A percentile compares a stretch with the other conserved stretches of the same genome.
These are phyloP conservation scores for Polypedilum vanderplanki DNA, from an alignment of 1,140 invertebrate genomes.

Conservation along the genomic window DNA sequence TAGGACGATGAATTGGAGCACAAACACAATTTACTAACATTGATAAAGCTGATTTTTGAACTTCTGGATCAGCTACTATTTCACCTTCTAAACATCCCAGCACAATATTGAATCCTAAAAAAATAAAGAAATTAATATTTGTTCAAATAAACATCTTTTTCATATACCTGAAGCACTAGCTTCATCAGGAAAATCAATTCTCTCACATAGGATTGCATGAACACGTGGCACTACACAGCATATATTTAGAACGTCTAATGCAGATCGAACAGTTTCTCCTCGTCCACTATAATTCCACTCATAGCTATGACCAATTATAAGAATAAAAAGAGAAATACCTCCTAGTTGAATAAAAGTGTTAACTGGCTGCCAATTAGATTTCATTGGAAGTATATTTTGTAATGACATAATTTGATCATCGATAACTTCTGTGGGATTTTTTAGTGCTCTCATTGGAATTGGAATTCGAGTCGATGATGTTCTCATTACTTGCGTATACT, in stretches of 20 bases:
- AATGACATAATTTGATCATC: slow-evolving; percentile 76
- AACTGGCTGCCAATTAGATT: slow-evolving; percentile 76
- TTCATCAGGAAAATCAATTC: slow-evolving; percentile 67
- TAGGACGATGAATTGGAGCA: slow-evolving; percentile 75
- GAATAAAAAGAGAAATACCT: slow-evolving; percentile 72
- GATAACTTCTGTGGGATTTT: slow-evolving; percentile 66
- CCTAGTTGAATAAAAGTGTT: slow-evolving; percentile 78
- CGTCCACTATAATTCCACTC: slow-evolving; percentile 88
- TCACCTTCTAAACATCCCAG: slow-evolving; percentile 84
- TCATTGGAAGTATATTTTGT: slow-evolving; percentile 66
- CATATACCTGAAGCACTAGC: slow-evolving; percentile 54
- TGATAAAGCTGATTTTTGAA: slow-evolving; percentile 80
- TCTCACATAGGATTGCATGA: slow-evolving; percentile 72
- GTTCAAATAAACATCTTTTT: too few species aligned
- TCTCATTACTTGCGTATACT: slow-evolving; percentile 71
- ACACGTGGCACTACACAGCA: slow-evolving; percentile 85
- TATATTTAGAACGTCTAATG: slow-evolving; percentile 82
- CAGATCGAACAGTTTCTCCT: slow-evolving; percentile 81
- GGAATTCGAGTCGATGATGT: slow-evolving; percentile 30
- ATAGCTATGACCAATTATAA: slow-evolving; percentile 81
- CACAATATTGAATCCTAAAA: slow-evolving; percentile 55
- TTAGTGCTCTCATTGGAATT: slow-evolving; percentile 51
- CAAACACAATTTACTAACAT: slow-evolving; percentile 90
- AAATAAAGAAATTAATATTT: too few species aligned
- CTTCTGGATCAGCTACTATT: slow-evolving; percentile 80